Conservation (phyloP, 2,113 vertebrate genomes). For the Zosterops lateralis region DNA sequence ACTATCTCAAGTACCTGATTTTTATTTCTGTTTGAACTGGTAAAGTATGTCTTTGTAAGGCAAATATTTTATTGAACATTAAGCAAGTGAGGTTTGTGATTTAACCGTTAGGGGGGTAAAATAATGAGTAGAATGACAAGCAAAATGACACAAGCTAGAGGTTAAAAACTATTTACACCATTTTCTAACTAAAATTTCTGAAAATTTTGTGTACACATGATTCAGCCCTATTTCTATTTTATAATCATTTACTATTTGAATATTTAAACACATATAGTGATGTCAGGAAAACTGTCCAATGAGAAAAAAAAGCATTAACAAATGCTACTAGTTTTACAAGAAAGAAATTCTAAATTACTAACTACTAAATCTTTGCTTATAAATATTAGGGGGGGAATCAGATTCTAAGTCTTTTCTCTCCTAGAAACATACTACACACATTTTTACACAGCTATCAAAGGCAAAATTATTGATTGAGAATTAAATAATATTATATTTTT, state of each 20-base stretch:
- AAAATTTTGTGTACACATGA: not conserved
- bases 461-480: not conserved
- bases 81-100: not conserved
- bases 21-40: not conserved
- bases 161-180: not conserved
- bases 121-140: not conserved
- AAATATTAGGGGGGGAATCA: not conserved
- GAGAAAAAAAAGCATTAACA: not conserved
- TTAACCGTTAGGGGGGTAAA: fast-evolving
- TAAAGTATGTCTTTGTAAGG: not conserved
- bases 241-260: not conserved
- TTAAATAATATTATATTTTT: not conserved
- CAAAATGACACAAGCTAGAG: not conserved
- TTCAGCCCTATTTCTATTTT: not conserved
- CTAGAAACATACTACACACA: not conserved
- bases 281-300: not conserved
- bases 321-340: not conserved
- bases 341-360: not conserved
- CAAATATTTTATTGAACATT: not conserved
- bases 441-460: not conserved
- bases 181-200: not conserved
- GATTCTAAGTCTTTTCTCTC: not conserved
- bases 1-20: not conserved
- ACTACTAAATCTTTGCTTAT: not conserved
- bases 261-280: not conserved